Percentiles rank a stretch among this genome's conserved stretches.
Evolutionary conservation across 2,113 vertebrate genomes (phyloP).

Genomic region (Ptilorrhoa leucosticta): DNA sequence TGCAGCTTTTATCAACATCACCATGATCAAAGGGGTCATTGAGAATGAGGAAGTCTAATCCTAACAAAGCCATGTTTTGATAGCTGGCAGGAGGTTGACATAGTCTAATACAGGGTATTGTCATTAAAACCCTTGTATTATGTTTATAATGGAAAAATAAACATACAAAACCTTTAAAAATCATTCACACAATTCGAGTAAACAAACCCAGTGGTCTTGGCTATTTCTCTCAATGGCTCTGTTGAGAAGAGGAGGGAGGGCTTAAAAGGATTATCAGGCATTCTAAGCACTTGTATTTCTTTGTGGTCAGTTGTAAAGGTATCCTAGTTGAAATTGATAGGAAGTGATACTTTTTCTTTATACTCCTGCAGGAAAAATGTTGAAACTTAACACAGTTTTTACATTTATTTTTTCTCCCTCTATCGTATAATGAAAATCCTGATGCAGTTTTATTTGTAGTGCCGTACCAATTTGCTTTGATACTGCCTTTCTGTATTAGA

Average conservation of each 20-base stretch:
- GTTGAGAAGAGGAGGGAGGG: not conserved
- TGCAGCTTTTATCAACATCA: conserved; percentile 16
- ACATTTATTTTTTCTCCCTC: not conserved
- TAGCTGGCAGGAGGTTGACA: conserved; percentile 49
- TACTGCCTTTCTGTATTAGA: not conserved
- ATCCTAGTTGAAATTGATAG: not conserved
- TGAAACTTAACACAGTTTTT: not conserved
- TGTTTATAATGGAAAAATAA: conserved; percentile 49
- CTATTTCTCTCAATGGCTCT: not conserved
- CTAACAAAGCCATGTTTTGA: conserved; percentile 42
- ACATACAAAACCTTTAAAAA: conserved; percentile 28
- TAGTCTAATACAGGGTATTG: conserved; percentile 40
- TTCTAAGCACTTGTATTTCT: not conserved
- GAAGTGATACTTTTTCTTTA: not conserved
- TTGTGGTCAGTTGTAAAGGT: not conserved
- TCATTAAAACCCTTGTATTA: not conserved
- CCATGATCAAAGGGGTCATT: conserved; percentile 12
- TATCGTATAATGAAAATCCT: not conserved
- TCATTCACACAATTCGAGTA: conserved; percentile 36
- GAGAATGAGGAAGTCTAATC: conserved; percentile 53
- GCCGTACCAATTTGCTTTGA: not conserved
- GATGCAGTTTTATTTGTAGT: not conserved
- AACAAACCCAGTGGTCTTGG: not conserved
- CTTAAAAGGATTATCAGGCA: not conserved
- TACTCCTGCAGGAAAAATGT: not conserved